phyloP scores from a whole-genome alignment of 2,113 vertebrate genomes.

The Neolamprologus sp. region DNA sequence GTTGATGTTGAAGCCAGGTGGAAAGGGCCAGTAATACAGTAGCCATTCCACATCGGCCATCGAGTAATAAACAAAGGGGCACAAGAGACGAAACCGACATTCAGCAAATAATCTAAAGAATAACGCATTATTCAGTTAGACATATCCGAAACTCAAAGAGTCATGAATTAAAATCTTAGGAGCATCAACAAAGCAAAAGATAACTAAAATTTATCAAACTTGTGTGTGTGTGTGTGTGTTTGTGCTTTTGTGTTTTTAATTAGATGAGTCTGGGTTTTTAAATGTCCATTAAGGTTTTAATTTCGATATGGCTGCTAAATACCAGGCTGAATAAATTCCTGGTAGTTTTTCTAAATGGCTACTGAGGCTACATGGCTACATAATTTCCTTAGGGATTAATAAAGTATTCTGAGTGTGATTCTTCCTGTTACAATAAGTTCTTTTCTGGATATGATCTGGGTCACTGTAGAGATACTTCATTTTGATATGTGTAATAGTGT shows the following conservation, averaged over 20 bases:
- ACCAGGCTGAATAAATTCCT: background rate
- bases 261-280: background rate
- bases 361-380: background rate
- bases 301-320: background rate
- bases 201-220: background rate
- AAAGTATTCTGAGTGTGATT: background rate
- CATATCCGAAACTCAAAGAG: background rate
- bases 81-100: rapidly evolving
- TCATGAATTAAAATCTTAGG: background rate
- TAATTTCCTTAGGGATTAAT: background rate
- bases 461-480: background rate
- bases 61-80: background rate
- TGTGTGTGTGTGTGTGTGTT: background rate
- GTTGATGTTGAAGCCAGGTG: background rate
- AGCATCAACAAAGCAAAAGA: background rate
- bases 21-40: background rate
- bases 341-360: background rate
- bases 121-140: background rate
- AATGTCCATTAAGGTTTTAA: background rate
- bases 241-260: background rate
- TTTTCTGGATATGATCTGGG: background rate
- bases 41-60: background rate
- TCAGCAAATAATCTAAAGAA: background rate
- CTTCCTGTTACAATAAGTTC: background rate
- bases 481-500: background rate